Percentiles rank a stretch among this genome's conserved stretches.
phyloP scores from a whole-genome alignment of 2,888 invertebrate genomes.

The Aphidius colemani region DNA sequence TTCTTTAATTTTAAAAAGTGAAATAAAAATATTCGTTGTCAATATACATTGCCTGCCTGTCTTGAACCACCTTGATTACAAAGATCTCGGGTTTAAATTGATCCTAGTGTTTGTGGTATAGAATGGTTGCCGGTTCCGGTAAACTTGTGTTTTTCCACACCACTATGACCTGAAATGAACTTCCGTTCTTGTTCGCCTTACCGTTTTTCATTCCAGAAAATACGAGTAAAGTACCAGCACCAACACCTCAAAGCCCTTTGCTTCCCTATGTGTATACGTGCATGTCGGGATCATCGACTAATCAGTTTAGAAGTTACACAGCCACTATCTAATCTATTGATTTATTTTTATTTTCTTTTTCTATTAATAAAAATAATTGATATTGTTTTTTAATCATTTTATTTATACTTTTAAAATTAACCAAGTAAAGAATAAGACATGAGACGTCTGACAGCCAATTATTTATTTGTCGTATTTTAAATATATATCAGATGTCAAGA shows the following conservation, averaged over 20 bases:
- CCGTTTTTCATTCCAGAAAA: conserved; percentile 13
- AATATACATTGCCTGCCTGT: conserved; percentile 35
- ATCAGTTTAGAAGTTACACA: conserved; percentile 37
- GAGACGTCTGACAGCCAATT: too few species aligned
- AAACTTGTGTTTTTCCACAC: conserved; percentile 27
- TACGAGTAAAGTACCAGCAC: neutral
- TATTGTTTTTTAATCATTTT: neutral
- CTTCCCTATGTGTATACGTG: conserved; percentile 16
- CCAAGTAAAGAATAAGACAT: too few species aligned
- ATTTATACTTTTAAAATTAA: neutral
- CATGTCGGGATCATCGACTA: conserved; percentile 33
- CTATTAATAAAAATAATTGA: conserved; percentile 45
- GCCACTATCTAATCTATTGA: conserved; percentile 40
- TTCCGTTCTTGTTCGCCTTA: conserved; percentile 19
- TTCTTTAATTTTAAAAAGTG: neutral
- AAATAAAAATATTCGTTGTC: conserved; percentile 12
- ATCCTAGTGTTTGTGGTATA: conserved; percentile 50
- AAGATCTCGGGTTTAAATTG: conserved; percentile 57
- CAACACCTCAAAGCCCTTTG: neutral
- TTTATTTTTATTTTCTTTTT: conserved; percentile 38
- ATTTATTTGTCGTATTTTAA: too few species aligned
- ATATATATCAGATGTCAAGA: neutral
- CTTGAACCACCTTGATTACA: conserved; percentile 53
- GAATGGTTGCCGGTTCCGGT: conserved; percentile 29
- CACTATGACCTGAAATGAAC: conserved; percentile 29